These are phyloP conservation scores for Paraescarpia echinospica DNA, from an alignment of 1,140 invertebrate species.

Conservation along the genomic window DNA sequence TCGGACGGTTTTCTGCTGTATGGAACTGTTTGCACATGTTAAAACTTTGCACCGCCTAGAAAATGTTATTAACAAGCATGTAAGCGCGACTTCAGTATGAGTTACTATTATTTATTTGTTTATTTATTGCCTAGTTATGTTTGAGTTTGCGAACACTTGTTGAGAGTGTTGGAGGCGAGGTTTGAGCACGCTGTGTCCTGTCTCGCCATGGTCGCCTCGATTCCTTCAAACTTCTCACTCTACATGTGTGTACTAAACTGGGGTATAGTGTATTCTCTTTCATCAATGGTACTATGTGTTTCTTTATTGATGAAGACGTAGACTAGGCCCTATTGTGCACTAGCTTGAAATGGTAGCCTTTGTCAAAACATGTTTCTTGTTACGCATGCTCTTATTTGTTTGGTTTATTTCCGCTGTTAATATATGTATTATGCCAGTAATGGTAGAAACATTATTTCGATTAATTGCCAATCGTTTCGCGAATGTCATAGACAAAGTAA, in stretches of 20 bases:
- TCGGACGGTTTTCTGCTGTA: neutral
- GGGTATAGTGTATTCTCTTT: neutral
- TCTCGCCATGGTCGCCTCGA: too few relatives aligned
- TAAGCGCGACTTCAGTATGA: neutral
- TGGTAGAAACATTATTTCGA: neutral
- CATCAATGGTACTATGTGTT: neutral
- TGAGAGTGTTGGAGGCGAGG: neutral
- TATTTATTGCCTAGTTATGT: neutral
- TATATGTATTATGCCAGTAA: neutral
- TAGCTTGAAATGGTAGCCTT: neutral
- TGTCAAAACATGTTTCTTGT: neutral
- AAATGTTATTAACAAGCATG: neutral
- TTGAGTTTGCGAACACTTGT: neutral
- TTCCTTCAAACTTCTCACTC: too few relatives aligned
- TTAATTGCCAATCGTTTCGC: neutral
- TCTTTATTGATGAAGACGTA: neutral
- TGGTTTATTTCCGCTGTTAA: neutral
- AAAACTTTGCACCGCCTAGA: neutral
- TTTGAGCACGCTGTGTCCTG: too few relatives aligned
- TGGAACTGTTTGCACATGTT: neutral
- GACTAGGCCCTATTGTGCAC: neutral
- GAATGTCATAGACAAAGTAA: too few relatives aligned
- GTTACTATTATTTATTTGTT: neutral
- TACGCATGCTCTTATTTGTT: neutral
- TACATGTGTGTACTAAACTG: too few relatives aligned